These are phyloP conservation scores for Pterocles burchelli DNA, from an alignment of 2,113 vertebrate species.

Conservation along the genomic window DNA sequence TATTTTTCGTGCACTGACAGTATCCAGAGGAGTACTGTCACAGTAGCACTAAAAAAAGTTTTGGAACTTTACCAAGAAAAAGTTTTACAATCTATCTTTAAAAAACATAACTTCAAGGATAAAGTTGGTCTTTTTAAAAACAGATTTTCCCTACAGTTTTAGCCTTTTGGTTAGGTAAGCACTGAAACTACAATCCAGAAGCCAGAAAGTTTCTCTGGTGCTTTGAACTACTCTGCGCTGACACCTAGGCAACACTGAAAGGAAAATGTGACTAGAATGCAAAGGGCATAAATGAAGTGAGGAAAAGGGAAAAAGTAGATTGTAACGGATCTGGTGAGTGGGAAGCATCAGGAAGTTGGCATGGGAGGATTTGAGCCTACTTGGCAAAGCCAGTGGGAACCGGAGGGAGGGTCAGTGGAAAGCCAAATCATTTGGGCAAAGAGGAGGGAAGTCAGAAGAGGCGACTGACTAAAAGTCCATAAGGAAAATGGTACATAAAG, in stretches of 20 bases:
- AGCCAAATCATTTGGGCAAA: not conserved
- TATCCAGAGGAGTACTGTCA: not conserved
- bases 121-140: not conserved
- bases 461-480: not conserved
- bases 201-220: conserved; percentile 21
- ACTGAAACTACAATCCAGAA: conserved; percentile 8
- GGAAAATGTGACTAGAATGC: conserved; percentile 58
- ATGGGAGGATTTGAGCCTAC: not conserved
- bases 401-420: not conserved
- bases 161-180: conserved; percentile 24
- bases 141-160: not conserved
- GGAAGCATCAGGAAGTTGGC: conserved; percentile 47
- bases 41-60: not conserved
- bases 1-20: not conserved
- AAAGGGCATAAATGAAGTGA: conserved; percentile 25
- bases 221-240: conserved; percentile 14
- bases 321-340: not conserved
- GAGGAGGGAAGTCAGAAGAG: not conserved
- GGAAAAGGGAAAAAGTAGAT: conserved; percentile 29
- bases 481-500: not conserved
- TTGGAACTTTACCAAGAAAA: not conserved
- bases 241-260: conserved; percentile 50
- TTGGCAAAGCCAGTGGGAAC: conserved; percentile 54
- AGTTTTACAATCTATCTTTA: not conserved
- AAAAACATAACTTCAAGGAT: not conserved